A percentile compares a stretch with the other conserved stretches of the same genome.
phyloP scores from a whole-genome alignment of 2,113 vertebrate species.

The Pipa parva region DNA sequence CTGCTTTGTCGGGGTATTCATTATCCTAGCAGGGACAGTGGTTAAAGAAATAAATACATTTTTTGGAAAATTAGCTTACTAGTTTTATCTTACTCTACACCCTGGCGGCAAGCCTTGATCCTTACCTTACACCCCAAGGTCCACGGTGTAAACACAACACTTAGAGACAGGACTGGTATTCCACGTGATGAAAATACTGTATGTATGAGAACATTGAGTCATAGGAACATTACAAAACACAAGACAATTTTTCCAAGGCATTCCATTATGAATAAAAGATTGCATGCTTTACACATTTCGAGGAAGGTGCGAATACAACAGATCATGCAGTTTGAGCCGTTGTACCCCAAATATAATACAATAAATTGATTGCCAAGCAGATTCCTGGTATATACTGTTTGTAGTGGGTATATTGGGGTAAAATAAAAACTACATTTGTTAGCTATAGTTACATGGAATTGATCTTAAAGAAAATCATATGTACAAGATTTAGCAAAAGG shows the following conservation, averaged over 20 bases:
- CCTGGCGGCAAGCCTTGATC: background rate
- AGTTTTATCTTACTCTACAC: conserved; percentile 51
- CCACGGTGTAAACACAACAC: conserved; percentile 64
- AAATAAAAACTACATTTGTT: too few relatives aligned
- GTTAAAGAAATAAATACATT: too few relatives aligned
- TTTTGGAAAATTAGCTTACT: too few relatives aligned
- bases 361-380: conserved; percentile 2
- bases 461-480: too few relatives aligned
- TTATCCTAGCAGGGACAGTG: too few relatives aligned
- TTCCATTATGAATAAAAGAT: conserved; percentile 51
- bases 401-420: too few relatives aligned
- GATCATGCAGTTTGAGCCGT: conserved; percentile 43
- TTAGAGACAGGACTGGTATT: conserved; percentile 72
- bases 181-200: conserved; percentile 67
- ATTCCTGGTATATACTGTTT: too few relatives aligned
- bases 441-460: too few relatives aligned
- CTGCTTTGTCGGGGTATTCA: too few relatives aligned
- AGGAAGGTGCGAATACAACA: conserved; percentile 46
- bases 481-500: too few relatives aligned
- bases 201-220: conserved; percentile 65
- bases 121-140: conserved; percentile 67
- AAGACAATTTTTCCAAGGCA: conserved; percentile 61
- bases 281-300: conserved; percentile 58
- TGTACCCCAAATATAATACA: conserved; percentile 46
- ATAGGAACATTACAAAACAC: conserved; percentile 66